Evolutionary conservation across 2,113 vertebrate species (phyloP), one percentile per base, ranked within the genome.

Genomic region (Mormyrus iriodes): DNA sequence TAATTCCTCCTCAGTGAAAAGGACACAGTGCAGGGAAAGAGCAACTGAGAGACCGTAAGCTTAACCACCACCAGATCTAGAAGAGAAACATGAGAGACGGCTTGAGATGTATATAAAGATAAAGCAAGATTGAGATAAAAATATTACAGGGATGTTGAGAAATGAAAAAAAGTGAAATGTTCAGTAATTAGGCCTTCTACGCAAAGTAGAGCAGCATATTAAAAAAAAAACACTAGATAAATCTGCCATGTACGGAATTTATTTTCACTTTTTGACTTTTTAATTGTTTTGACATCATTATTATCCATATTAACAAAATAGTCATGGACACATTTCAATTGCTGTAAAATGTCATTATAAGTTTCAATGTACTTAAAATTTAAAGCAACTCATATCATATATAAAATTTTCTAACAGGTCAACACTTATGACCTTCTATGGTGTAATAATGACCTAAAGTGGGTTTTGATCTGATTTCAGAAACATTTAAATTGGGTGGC

Each of bases 1-100:
- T 91, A 79, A 42, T 86, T 90, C n/a, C 92, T 92, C 93, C 91
- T 90, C 93, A 93, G 65, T 69, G 31, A 91, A 93, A 89, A 91
- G 92, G 91, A 92, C 91, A 93, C 92, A 93, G 92, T 90, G 93
- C 87, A 83, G 92, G 91, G 93, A 93, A 93, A 93, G 91, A 91
- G 92, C 89, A 93, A 92, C 91, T 58, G 76, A 92, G 3, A 82
- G 55, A 89, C 39, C 35, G 2, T 42, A 17, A 79, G 13, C 73
- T 10, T 92, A 96, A 79, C 92, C 95, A 49, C 95, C 93, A 31
- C 94, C 93, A 92, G 95, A 95, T 95, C 95, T 95, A 73, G 85
- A 91, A 73, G 90, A 91, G 90, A 91, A 73, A 90, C 19, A 89
- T 90, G 82, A 93, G 86, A 85, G 90, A 42, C 73, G 19, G 35